phyloP scores from a whole-genome alignment of 2,113 vertebrate species.

The Haemorhous mexicanus region DNA sequence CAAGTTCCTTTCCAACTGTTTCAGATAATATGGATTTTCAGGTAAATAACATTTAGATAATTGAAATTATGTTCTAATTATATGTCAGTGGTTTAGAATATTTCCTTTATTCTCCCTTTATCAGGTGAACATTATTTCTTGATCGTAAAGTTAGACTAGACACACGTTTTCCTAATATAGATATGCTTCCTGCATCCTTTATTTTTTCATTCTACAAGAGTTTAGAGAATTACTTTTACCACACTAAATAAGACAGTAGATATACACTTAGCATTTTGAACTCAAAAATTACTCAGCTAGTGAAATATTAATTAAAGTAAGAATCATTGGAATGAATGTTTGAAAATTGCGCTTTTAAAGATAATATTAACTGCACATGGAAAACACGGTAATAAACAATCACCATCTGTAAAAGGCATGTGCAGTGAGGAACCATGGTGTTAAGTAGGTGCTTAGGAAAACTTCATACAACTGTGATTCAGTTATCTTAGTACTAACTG shows the following conservation, averaged over 20 bases:
- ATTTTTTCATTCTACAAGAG: not conserved
- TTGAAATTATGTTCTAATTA: not conserved
- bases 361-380: not conserved
- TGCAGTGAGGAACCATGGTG: not conserved
- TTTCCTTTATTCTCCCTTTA: not conserved
- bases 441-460: not conserved
- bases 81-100: not conserved
- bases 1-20: not conserved
- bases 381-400: not conserved
- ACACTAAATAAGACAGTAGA: not conserved
- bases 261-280: not conserved
- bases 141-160: not conserved
- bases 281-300: not conserved
- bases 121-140: not conserved
- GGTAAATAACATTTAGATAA: not conserved
- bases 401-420: not conserved
- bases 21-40: not conserved
- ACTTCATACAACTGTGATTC: not conserved
- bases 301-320: not conserved
- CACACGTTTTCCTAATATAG: not conserved
- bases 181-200: fast-evolving
- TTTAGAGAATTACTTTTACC: not conserved
- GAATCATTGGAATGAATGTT: not conserved
- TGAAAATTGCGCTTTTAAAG: not conserved
- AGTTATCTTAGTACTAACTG: not conserved